A percentile compares a stretch with the other conserved stretches of the same genome.
phyloP scores from a whole-genome alignment of 2,797 vertebrate genomes.

The Bucorvus abyssinicus region DNA sequence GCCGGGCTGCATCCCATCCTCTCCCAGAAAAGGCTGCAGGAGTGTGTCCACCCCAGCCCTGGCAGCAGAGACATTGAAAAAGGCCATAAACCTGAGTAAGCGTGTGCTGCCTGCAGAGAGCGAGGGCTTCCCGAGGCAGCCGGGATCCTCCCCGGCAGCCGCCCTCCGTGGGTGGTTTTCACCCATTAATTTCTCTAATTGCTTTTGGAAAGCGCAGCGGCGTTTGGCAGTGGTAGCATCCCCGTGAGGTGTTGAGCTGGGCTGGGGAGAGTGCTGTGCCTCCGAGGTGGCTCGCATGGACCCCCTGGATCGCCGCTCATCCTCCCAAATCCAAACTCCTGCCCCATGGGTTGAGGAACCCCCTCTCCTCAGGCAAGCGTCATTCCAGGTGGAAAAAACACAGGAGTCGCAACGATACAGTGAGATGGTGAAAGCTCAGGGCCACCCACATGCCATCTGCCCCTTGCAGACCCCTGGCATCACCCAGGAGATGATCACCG shows the following conservation, averaged over 20 bases:
- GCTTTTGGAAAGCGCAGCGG: neutral
- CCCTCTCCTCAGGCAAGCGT: accelerated
- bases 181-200: constrained; percentile 12
- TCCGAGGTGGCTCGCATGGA: accelerated
- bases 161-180: neutral
- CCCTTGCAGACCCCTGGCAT: neutral
- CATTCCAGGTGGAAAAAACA: neutral
- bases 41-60: neutral
- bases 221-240: accelerated
- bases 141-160: neutral
- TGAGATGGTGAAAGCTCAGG: neutral
- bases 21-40: neutral
- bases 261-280: neutral
- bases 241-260: neutral
- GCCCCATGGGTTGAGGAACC: neutral
- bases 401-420: accelerated
- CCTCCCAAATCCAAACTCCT: neutral
- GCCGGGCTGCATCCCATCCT: accelerated
- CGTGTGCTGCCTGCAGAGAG: neutral
- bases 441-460: accelerated
- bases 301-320: neutral
- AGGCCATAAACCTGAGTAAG: neutral
- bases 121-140: neutral
- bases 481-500: accelerated
- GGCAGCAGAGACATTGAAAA: neutral